A percentile compares a stretch with the other conserved stretches of the same genome.
These are phyloP conservation scores for Columbina picui DNA, from an alignment of 2,113 vertebrate genomes.

Conservation along the genomic window DNA sequence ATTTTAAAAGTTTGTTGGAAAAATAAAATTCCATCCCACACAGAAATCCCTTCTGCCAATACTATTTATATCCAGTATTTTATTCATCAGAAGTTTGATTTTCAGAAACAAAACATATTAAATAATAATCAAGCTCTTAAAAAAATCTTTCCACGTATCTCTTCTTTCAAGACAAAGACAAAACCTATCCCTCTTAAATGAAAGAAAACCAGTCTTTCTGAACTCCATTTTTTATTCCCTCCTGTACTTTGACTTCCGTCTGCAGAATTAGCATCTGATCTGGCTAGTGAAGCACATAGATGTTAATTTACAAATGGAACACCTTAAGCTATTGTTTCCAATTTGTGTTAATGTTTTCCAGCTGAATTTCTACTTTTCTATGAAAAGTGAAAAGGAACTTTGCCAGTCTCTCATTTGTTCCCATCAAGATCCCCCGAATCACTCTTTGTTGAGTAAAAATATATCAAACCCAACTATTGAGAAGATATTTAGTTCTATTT, in stretches of 20 bases:
- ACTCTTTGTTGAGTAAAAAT: background rate
- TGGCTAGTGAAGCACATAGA: background rate
- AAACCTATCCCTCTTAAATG: background rate
- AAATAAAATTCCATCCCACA: background rate
- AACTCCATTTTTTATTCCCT: background rate
- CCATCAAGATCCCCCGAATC: background rate
- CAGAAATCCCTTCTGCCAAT: background rate
- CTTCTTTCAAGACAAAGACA: background rate
- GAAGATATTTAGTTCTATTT: background rate
- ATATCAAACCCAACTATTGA: background rate
- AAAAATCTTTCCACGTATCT: background rate
- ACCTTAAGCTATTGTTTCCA: slow-evolving; percentile 15
- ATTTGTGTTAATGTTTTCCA: background rate
- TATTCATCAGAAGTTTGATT: background rate
- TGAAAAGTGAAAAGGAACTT: background rate
- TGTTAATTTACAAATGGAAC: slow-evolving; percentile 9
- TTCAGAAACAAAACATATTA: background rate
- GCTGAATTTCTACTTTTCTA: background rate
- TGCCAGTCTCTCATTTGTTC: background rate
- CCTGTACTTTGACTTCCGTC: background rate
- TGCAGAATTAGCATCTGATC: background rate
- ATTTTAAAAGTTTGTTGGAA: background rate
- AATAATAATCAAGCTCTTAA: background rate
- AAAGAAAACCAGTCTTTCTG: background rate
- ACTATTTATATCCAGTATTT: background rate